Evolutionary conservation across 2,113 vertebrate species (phyloP), one percentile per base, ranked within the genome.

Genomic region (Ciconia maguari): DNA sequence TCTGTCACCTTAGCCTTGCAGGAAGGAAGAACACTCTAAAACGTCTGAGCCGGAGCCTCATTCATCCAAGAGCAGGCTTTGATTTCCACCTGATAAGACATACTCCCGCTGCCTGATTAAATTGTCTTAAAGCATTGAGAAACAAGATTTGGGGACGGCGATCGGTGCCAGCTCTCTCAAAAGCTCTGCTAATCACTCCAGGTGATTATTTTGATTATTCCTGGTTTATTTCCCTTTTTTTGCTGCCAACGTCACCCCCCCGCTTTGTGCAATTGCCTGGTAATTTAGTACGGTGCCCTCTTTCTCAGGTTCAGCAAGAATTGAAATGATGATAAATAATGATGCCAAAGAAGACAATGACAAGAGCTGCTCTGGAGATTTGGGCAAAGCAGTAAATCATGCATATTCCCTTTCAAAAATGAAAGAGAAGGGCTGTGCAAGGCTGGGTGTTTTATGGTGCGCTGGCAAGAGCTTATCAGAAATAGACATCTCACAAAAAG

Each of bases 41-140:
- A 60, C 0, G 1, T 11, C 46, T 1, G 3, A 85, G 36, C 75
- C 3, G 7, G 21, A 58, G 11, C 22, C 19, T 68, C 4, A 1
- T 72, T 68, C 30, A 19, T 14, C 32, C 71, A 13, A 12, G 8
- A 22, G 13, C 16, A 72, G 10, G 27, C 38, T 91, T 66, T 36
- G 60, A 46, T 54, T 84, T 55, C 60, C 42, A 58, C 32, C 38
- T 46, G n/a, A 24, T 6, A 19, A 89, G 34, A 20, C 52, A 25
- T 83, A 44, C 52, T n/a, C 27, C 2, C 1, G 12, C 22, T 36
- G 68, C 30, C 42, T 34, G 61, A 54, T 54, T 42, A 38, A 76
- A 69, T 27, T 38, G 6, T 22, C 42, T 78, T 32, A 54, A 58
- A 94, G 46, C 57, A 6, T 1, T 24, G 60, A 66, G 65, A 74